These are phyloP conservation scores for Pseudomyrmex flavicornis DNA, from an alignment of 1,140 invertebrate species.

Conservation along the genomic window DNA sequence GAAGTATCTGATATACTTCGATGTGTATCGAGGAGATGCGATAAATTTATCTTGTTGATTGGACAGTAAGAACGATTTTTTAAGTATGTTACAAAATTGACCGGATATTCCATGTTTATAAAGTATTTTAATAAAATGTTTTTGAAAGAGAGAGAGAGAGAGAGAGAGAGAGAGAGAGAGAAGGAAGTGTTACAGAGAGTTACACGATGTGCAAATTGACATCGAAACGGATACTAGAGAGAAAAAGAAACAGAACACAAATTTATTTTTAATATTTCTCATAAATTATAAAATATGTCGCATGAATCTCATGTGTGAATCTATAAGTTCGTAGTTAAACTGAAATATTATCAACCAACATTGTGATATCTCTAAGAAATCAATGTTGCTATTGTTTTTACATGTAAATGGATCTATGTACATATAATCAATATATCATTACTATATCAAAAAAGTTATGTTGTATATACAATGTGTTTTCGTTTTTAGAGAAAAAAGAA, in stretches of 20 bases:
- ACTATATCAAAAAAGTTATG: background rate
- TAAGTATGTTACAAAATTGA: constrained; percentile 33
- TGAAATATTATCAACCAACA: constrained; percentile 21
- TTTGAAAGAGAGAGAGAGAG: too few relatives aligned
- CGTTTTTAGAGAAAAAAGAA: background rate
- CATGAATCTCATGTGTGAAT: constrained; percentile 61
- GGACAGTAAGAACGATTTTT: constrained; percentile 50
- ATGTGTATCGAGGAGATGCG: background rate
- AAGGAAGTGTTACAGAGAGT: too few relatives aligned
- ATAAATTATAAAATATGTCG: background rate
- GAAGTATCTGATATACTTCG: constrained; percentile 33
- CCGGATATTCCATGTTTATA: constrained; percentile 38
- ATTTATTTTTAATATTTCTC: constrained; percentile 42
- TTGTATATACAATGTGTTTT: background rate
- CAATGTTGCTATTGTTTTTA: constrained; percentile 12
- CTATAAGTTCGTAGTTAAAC: constrained; percentile 49
- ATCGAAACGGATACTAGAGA: background rate
- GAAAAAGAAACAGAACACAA: too few relatives aligned
- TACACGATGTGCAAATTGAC: background rate
- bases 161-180: too few relatives aligned
- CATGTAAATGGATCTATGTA: constrained; percentile 1
- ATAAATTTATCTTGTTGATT: constrained; percentile 37
- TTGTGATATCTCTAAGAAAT: background rate
- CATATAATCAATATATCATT: constrained; percentile 11
- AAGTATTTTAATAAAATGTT: constrained; percentile 19